A percentile compares a stretch with the other conserved stretches of the same genome.
Conservation (phyloP, 53 echinoderm and acorn worm species). For the Echinometra lucunter region DNA sequence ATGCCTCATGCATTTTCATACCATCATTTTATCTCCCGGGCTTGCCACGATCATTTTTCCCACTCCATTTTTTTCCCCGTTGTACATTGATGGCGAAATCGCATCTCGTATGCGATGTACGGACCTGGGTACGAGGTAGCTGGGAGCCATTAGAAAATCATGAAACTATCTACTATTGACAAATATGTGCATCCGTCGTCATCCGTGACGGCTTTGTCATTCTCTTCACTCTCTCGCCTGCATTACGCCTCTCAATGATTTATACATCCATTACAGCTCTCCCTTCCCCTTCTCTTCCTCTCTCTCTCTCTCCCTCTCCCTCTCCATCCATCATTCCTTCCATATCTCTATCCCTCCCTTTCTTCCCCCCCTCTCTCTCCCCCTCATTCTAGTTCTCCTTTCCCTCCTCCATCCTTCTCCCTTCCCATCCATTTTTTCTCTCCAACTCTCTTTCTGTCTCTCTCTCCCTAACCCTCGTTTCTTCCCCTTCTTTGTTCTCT, state of each 20-base stretch:
- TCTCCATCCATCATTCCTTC: neutral
- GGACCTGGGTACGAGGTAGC: neutral
- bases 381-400: neutral
- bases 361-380: neutral
- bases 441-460: too few species aligned
- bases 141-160: constrained; percentile 29
- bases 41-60: neutral
- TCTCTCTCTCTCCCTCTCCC: neutral
- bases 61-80: neutral
- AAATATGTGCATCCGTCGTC: constrained; percentile 17
- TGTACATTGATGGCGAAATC: neutral
- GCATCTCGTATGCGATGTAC: neutral
- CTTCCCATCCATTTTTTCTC: too few species aligned
- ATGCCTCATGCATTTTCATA: neutral
- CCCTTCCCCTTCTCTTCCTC: neutral
- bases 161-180: constrained; percentile 7
- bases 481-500: too few species aligned
- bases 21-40: neutral
- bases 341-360: neutral
- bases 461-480: too few species aligned
- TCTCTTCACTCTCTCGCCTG: neutral
- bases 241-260: constrained; percentile 33
- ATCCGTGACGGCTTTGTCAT: constrained; percentile 16
- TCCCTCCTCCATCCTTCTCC: neutral
- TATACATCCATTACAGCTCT: constrained; percentile 2